phyloP scores from a whole-genome alignment of 1,140 invertebrate species.

The Oncopeltus fasciatus region DNA sequence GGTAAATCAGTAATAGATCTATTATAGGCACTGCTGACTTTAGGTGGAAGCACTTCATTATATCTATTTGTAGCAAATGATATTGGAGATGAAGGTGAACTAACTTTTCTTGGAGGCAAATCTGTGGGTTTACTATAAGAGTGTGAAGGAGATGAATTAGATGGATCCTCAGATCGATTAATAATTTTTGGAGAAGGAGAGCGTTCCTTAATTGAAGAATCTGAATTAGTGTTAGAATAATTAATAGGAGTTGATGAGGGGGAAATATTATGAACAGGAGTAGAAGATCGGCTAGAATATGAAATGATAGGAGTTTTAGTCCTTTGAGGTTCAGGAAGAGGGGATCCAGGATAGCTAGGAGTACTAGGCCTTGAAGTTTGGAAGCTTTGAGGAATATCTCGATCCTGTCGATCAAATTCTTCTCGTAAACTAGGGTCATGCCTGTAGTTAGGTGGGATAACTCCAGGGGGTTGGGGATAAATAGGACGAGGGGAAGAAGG shows the following conservation, averaged over 20 bases:
- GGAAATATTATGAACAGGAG: slow-evolving; percentile 4
- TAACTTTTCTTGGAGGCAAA: slow-evolving; percentile 14
- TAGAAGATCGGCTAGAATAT: background rate
- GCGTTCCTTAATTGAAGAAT: background rate
- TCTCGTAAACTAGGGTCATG: background rate
- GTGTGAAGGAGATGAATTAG: slow-evolving; percentile 4
- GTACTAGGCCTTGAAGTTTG: slow-evolving; percentile 4
- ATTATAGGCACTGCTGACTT: slow-evolving; percentile 20
- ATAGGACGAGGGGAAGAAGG: slow-evolving; percentile 12
- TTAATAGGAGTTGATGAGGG: slow-evolving; percentile 10
- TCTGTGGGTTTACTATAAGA: slow-evolving; percentile 15
- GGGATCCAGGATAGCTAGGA: background rate
- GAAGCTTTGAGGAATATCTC: background rate
- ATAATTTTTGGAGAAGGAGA: background rate
- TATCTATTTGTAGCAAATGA: slow-evolving; percentile 16
- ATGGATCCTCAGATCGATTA: background rate
- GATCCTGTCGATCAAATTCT: background rate
- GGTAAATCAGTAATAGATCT: slow-evolving; percentile 18
- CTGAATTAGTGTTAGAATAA: slow-evolving; percentile 12
- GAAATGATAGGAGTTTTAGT: slow-evolving; percentile 2
- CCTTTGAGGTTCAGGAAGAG: slow-evolving; percentile 5
- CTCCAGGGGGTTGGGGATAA: slow-evolving; percentile 13
- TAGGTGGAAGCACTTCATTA: slow-evolving; percentile 18
- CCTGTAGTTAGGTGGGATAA: slow-evolving; percentile 14
- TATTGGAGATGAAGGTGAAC: slow-evolving; percentile 14